Percentiles rank a stretch among this genome's conserved stretches.
Evolutionary conservation across 2,888 invertebrate species (phyloP).

Genomic region (Allacma fusca): DNA sequence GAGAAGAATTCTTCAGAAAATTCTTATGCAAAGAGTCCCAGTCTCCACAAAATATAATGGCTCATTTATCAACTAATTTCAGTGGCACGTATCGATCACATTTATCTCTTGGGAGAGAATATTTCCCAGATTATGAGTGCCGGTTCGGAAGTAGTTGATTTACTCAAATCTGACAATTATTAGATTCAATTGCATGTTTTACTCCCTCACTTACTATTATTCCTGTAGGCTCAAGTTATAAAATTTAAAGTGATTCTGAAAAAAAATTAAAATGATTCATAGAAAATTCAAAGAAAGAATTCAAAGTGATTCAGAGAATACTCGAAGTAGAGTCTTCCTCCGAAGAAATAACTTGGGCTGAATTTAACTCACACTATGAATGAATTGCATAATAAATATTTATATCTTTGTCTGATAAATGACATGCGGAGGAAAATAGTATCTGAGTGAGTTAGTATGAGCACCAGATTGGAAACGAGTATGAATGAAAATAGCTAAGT

Average conservation of each 20-base stretch:
- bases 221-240: too few species aligned
- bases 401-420: neutral
- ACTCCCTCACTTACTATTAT: too few species aligned
- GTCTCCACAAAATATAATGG: conserved; percentile 9
- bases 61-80: neutral
- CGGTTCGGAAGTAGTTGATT: too few species aligned
- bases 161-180: too few species aligned
- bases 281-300: too few species aligned
- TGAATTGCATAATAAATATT: neutral
- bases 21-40: neutral
- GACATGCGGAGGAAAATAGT: neutral
- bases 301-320: too few species aligned
- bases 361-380: neutral
- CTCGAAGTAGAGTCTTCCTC: too few species aligned
- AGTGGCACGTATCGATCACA: neutral
- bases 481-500: conserved; percentile 12
- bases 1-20: neutral
- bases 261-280: too few species aligned
- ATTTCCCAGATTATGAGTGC: neutral
- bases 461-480: neutral
- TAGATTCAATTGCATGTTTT: too few species aligned
- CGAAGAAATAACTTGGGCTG: too few species aligned
- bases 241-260: too few species aligned
- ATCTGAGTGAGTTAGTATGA: neutral
- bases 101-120: neutral